Percentiles rank a stretch among this genome's conserved stretches.
Conservation (phyloP, 2,113 vertebrate genomes). For the Mungos mungo region DNA sequence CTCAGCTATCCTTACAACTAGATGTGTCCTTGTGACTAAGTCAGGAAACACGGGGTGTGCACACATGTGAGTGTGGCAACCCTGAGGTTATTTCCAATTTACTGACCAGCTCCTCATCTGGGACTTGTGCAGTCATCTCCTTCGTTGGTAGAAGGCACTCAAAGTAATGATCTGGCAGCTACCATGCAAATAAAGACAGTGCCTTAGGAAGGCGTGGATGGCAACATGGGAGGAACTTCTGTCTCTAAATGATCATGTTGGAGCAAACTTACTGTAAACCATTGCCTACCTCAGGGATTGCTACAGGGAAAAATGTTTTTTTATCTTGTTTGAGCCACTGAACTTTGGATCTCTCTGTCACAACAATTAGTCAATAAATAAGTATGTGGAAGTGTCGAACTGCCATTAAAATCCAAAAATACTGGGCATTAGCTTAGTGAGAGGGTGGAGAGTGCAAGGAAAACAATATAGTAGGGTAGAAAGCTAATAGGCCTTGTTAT, state of each 20-base stretch:
- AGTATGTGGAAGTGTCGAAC: background rate
- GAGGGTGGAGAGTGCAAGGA: background rate
- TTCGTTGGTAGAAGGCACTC: background rate
- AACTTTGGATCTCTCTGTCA: background rate
- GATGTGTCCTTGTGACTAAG: background rate
- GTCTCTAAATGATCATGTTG: background rate
- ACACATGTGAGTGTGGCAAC: background rate
- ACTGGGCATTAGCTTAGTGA: background rate
- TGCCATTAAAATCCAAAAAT: background rate
- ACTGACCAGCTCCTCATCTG: background rate
- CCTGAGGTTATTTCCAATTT: background rate
- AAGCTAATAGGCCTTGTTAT: background rate
- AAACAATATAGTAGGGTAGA: background rate
- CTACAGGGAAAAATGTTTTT: background rate
- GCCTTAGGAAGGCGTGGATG: background rate
- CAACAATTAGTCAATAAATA: background rate
- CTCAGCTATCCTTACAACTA: background rate
- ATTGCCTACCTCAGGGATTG: background rate
- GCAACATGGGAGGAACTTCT: background rate
- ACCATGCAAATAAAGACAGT: background rate
- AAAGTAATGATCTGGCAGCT: background rate
- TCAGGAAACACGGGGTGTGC: background rate
- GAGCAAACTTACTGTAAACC: background rate
- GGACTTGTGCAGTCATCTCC: background rate
- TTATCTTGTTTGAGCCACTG: background rate